Evolutionary conservation across 2,797 vertebrate species (phyloP).

Genomic region (Podarcis lilfordi): DNA sequence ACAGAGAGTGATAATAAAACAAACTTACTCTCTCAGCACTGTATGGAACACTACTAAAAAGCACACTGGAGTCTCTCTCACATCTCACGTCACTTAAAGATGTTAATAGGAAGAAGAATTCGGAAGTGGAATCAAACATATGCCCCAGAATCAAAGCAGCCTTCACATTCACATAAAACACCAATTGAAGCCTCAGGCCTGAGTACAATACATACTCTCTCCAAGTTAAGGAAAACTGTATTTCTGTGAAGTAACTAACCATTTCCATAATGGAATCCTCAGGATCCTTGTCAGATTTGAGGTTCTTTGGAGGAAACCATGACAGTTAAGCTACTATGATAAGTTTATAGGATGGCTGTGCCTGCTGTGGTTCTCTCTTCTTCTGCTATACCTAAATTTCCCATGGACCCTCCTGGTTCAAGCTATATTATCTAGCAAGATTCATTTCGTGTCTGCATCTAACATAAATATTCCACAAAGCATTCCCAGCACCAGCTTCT

Average conservation of each 20-base stretch:
- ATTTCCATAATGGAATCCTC: neutral
- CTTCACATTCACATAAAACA: neutral
- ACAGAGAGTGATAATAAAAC: neutral
- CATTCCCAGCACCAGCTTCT: neutral
- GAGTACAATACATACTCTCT: neutral
- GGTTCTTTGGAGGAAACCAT: neutral
- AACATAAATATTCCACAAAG: neutral
- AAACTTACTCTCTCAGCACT: neutral
- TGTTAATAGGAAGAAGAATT: neutral
- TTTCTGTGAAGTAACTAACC: too few relatives aligned
- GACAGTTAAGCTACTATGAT: neutral
- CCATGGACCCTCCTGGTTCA: neutral
- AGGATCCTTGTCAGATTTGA: neutral
- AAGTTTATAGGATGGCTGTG: neutral
- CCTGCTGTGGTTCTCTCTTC: neutral
- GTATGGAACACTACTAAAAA: neutral
- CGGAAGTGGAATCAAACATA: neutral
- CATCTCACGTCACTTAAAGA: neutral
- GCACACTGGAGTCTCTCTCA: neutral
- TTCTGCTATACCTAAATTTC: neutral
- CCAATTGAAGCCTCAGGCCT: neutral
- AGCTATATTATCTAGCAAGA: neutral
- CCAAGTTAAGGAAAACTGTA: neutral
- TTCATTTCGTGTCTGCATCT: neutral
- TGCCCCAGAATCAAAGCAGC: neutral